Base-by-base conservation (phyloP, 2,888 invertebrate species). In the Coelogynopora nodosa region DNA sequence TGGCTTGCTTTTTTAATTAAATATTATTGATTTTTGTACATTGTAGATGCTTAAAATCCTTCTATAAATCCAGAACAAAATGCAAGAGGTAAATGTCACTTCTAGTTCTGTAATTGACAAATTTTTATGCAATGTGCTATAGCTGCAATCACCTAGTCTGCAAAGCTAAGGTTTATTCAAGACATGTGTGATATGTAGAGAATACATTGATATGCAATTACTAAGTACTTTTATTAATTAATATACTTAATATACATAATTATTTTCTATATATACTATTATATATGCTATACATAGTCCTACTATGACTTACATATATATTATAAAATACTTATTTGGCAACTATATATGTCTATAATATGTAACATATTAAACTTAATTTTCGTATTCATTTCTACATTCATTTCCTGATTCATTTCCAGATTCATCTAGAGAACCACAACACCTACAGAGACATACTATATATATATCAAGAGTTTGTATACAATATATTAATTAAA, bases 11-110 rank as follows among this genome's bases (percentile, higher is more conserved):
- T n/a, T n/a, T n/a, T n/a, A n/a, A n/a, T n/a, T n/a, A n/a, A n/a
- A n/a, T n/a, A n/a, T n/a, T n/a, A n/a, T n/a, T n/a, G n/a, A n/a
- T n/a, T n/a, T n/a, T n/a, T n/a, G n/a, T n/a, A n/a, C n/a, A n/a
- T n/a, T 49, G 49, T 49, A 49, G 49, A 49, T 18, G 49, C 49
- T 49, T 18, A 49, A 74, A 74, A 74, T 74, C 74, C 74, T 74
- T 26, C 74, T 74, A 74, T 74, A 74, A 74, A 74, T 74, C 18
- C 74, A 74, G 74, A 74, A 74, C 74, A 74, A 74, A 74, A 74
- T 74, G 74, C 74, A 26, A 74, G 74, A 74, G 74, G 74, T 74
- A 74, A 74, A 74, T 74, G 74, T 74, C 74, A 26, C 74, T 74
- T 74, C n/a, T n/a, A n/a, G n/a, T n/a, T n/a, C 74, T 74, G 74